phyloP scores from a whole-genome alignment of 2,888 invertebrate species.

The Cheilosia pagana region DNA sequence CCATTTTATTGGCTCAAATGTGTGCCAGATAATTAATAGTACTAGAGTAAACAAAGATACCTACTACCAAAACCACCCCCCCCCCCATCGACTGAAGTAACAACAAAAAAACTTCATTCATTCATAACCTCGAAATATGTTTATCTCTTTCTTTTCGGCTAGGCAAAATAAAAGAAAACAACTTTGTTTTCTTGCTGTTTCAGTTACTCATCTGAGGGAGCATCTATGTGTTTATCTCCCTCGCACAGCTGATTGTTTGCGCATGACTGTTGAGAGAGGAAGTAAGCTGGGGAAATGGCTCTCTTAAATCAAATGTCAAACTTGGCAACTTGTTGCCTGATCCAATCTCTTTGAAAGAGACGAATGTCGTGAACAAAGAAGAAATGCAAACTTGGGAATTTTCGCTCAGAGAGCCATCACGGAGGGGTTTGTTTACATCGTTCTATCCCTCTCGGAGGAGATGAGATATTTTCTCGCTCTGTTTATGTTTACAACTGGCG shows the following conservation, averaged over 20 bases:
- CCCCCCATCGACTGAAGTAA: slow-evolving; percentile 1
- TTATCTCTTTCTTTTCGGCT: slow-evolving; percentile 19
- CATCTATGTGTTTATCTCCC: slow-evolving; percentile 13
- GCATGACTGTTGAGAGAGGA: slow-evolving; percentile 57
- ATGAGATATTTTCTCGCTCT: slow-evolving; percentile 18
- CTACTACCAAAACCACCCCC: slow-evolving; percentile 12
- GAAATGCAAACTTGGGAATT: slow-evolving; percentile 22
- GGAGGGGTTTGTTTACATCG: slow-evolving; percentile 61
- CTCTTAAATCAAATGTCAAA: slow-evolving; percentile 73
- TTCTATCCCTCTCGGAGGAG: slow-evolving; percentile 1
- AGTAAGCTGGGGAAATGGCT: slow-evolving; percentile 21
- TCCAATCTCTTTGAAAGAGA: slow-evolving; percentile 56
- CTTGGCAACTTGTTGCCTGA: slow-evolving; percentile 72
- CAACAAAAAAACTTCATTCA: slow-evolving; percentile 60
- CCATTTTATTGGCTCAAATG: slow-evolving; percentile 20
- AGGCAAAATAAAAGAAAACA: not conserved
- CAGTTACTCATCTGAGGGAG: not conserved
- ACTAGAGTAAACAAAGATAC: slow-evolving; percentile 57
- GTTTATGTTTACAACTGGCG: slow-evolving; percentile 46
- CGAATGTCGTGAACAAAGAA: slow-evolving; percentile 15
- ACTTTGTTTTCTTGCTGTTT: slow-evolving; percentile 58
- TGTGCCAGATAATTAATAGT: slow-evolving; percentile 53
- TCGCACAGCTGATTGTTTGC: slow-evolving; percentile 2
- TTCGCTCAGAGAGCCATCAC: slow-evolving; percentile 2
- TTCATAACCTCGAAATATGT: slow-evolving; percentile 45